These are phyloP conservation scores for Bombus pyrosoma DNA, from an alignment of 1,140 invertebrate genomes.

Conservation along the genomic window DNA sequence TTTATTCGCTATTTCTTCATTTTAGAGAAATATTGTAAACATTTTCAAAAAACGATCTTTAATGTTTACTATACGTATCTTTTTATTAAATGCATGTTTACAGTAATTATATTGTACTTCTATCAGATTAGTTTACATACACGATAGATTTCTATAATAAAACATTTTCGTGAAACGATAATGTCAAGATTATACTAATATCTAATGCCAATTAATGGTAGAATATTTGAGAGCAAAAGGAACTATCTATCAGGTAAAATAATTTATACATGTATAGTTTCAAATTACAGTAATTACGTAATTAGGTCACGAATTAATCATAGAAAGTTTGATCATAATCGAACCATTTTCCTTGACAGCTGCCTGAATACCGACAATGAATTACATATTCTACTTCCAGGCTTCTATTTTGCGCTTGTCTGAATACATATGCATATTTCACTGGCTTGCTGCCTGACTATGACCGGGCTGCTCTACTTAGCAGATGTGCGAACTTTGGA, in stretches of 20 bases:
- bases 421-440: conserved; percentile 7
- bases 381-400: background rate
- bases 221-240: too few species aligned
- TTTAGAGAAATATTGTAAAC: too few species aligned
- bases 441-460: background rate
- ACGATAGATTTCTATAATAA: too few species aligned
- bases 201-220: too few species aligned
- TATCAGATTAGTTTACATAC: too few species aligned
- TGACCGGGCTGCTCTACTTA: background rate
- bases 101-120: too few species aligned
- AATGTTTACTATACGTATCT: too few species aligned
- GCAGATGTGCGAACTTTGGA: background rate
- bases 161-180: too few species aligned
- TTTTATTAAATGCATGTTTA: too few species aligned
- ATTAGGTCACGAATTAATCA: background rate
- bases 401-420: conserved; percentile 7
- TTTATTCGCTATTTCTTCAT: too few species aligned
- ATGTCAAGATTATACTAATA: too few species aligned
- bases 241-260: background rate
- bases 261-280: background rate
- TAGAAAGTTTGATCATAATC: background rate
- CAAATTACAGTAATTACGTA: background rate
- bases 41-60: too few species aligned
- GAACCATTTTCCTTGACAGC: background rate
- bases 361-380: background rate